Conservation (phyloP, 2,888 invertebrate genomes). For the Liodrosophila aerea region DNA sequence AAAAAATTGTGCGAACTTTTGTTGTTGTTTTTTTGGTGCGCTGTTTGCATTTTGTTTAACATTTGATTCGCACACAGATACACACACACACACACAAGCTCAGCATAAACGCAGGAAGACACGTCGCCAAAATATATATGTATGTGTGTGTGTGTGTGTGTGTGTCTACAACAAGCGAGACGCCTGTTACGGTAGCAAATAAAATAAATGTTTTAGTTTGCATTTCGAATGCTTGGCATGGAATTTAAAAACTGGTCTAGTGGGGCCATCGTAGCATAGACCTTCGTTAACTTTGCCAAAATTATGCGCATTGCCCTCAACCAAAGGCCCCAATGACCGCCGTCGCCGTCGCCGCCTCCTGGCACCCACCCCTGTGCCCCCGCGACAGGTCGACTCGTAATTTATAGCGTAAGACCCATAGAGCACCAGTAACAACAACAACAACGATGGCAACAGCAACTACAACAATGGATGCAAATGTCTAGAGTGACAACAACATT, state of each 20-base stretch:
- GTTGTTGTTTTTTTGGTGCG: slow-evolving; percentile 38
- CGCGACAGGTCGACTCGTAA: slow-evolving; percentile 67
- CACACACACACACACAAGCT: slow-evolving; percentile 5
- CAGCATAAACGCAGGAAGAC: slow-evolving; percentile 72
- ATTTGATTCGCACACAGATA: slow-evolving; percentile 63
- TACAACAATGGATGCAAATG: slow-evolving; percentile 15
- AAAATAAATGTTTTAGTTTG: slow-evolving; percentile 76
- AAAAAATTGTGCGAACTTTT: slow-evolving; percentile 22
- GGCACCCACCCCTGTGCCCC: slow-evolving; percentile 3
- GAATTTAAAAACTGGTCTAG: slow-evolving; percentile 80
- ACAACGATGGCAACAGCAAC: slow-evolving; percentile 10
- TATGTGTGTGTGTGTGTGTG: too few species aligned
- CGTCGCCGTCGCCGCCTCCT: slow-evolving; percentile 11
- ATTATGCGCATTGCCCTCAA: slow-evolving; percentile 75
- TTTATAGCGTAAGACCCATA: slow-evolving; percentile 52
- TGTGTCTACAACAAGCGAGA: slow-evolving; percentile 14
- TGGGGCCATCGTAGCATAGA: slow-evolving; percentile 55
- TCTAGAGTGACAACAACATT: slow-evolving; percentile 28
- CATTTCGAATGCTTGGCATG: slow-evolving; percentile 78
- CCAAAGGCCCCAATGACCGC: slow-evolving; percentile 18
- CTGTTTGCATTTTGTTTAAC: slow-evolving; percentile 73
- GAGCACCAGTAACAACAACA: slow-evolving; percentile 17
- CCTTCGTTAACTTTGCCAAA: slow-evolving; percentile 79
- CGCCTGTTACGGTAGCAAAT: slow-evolving; percentile 40
- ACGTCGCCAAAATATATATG: slow-evolving; percentile 48